Evolutionary conservation across 1,140 invertebrate species (phyloP).

Genomic region (Leptopilina boulardi): DNA sequence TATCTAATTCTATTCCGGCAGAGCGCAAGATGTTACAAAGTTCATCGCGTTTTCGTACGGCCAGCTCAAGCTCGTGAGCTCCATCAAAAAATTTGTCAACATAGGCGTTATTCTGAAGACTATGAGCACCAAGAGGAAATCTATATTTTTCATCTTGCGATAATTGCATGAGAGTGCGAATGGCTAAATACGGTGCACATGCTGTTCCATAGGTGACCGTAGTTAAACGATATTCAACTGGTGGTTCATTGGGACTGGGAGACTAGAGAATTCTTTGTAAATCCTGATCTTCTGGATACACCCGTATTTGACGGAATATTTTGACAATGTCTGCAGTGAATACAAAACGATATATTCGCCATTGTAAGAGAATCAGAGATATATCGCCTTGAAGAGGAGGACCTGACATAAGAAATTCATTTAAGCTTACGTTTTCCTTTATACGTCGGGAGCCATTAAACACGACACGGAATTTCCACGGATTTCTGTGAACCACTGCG

Average conservation of each 20-base stretch:
- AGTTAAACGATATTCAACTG: neutral
- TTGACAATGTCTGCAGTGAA: neutral
- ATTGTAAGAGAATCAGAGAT: neutral
- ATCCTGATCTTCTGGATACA: neutral
- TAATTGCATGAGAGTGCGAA: neutral
- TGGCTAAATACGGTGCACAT: neutral
- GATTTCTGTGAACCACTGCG: constrained; percentile 15
- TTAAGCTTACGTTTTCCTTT: neutral
- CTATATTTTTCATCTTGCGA: neutral
- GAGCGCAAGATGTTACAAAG: neutral
- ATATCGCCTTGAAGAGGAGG: neutral
- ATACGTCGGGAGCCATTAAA: constrained; percentile 25
- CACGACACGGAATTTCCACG: constrained; percentile 29
- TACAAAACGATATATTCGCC: neutral
- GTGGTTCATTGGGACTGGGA: neutral
- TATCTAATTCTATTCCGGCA: neutral
- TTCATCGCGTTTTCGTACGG: neutral
- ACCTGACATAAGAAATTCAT: constrained; percentile 18
- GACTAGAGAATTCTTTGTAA: constrained; percentile 23
- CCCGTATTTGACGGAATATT: neutral
- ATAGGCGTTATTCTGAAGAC: neutral
- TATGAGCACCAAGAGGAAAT: neutral
- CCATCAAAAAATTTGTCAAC: neutral
- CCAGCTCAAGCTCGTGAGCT: neutral
- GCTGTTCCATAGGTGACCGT: constrained; percentile 25